Conservation (phyloP, 2,797 vertebrate species). For the Sebastes elongatus region DNA sequence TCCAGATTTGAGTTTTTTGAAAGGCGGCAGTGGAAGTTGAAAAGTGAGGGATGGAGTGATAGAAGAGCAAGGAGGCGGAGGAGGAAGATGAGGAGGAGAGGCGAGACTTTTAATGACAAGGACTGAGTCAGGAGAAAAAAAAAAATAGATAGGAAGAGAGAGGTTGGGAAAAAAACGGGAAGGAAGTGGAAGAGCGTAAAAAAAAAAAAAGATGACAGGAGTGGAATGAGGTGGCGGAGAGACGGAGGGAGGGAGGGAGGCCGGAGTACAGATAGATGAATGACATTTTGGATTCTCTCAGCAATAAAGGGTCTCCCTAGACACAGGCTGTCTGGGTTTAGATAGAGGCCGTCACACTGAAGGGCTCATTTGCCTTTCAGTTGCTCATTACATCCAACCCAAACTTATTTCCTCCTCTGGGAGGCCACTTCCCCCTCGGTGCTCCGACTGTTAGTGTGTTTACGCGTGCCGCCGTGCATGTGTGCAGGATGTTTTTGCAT, state of each 20-base stretch:
- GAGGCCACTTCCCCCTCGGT: conserved; percentile 4
- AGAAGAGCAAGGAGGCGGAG: not conserved
- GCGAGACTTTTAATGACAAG: conserved; percentile 19
- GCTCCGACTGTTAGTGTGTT: conserved; percentile 1
- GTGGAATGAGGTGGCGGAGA: conserved; percentile 38
- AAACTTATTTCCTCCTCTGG: conserved; percentile 68
- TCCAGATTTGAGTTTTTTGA: not conserved
- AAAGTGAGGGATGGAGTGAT: not conserved
- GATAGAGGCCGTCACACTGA: conserved; percentile 71
- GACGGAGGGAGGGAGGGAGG: conserved; percentile 3
- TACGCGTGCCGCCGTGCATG: conserved; percentile 5
- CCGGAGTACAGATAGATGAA: conserved; percentile 53
- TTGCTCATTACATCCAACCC: conserved; percentile 74
- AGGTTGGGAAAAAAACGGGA: conserved; percentile 10
- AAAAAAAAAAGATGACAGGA: conserved; percentile 49
- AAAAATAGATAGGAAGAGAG: conserved; percentile 1
- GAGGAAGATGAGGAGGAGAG: not conserved
- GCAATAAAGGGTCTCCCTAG: conserved; percentile 74
- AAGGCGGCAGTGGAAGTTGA: not conserved
- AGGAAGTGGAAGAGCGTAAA: conserved; percentile 5
- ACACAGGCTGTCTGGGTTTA: conserved; percentile 71
- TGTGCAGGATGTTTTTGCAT: not conserved
- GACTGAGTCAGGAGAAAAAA: conserved; percentile 6
- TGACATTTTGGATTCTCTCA: conserved; percentile 77
- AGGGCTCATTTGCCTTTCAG: conserved; percentile 78